These are phyloP conservation scores for Leptinotarsa haldemani DNA, from an alignment of 2,888 invertebrate genomes.

Conservation along the genomic window DNA sequence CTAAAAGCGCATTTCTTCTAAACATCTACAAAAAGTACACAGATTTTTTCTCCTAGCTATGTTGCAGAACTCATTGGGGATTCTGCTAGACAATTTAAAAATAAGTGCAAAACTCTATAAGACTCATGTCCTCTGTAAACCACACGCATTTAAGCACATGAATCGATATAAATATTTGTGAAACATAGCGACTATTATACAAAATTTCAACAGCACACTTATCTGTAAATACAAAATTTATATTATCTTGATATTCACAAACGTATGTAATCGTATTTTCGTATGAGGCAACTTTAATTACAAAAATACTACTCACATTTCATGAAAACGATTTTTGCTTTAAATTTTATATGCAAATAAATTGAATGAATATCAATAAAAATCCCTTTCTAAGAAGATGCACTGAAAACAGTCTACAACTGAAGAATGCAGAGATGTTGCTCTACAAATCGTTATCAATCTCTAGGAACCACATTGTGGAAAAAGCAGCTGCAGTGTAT, in stretches of 20 bases:
- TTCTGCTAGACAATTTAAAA: constrained; percentile 25
- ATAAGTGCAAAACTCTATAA: constrained; percentile 12
- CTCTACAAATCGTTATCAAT: no score
- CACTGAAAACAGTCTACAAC: no score
- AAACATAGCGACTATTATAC: constrained; percentile 37
- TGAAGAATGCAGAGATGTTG: no score
- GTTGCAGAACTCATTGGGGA: constrained; percentile 39
- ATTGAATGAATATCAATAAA: no score
- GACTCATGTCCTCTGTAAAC: constrained; percentile 49
- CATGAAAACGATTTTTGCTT: neutral
- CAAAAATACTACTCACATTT: constrained; percentile 39
- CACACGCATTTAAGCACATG: constrained; percentile 56
- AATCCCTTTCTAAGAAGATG: no score
- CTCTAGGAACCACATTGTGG: no score
- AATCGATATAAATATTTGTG: constrained; percentile 35
- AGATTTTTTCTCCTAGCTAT: constrained; percentile 53
- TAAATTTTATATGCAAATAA: neutral
- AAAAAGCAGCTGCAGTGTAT: no score
- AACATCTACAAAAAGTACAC: constrained; percentile 63
- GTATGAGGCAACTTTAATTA: constrained; percentile 45
- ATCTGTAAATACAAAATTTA: constrained; percentile 47
- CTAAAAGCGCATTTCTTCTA: constrained; percentile 34
- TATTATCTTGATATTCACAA: constrained; percentile 44
- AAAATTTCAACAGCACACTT: constrained; percentile 47
- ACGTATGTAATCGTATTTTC: constrained; percentile 43